Conservation (phyloP, 2,113 vertebrate species). For the Chloebia gouldiae region DNA sequence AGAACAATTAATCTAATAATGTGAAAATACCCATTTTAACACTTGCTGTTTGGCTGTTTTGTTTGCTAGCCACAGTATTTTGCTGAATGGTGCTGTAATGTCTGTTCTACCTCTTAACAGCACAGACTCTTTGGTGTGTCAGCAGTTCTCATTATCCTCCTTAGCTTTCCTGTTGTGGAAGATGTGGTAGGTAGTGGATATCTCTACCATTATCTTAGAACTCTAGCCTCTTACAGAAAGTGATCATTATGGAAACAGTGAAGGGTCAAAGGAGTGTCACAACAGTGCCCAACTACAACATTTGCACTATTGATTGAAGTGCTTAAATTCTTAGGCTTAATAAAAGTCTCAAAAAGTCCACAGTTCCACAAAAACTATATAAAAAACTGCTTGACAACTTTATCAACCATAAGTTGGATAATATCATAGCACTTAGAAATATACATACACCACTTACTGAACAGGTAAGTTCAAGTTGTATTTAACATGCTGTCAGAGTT, state of each 20-base stretch:
- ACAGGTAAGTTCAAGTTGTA: background rate
- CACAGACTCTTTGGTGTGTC: background rate
- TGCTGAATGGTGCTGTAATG: background rate
- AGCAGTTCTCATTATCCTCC: background rate
- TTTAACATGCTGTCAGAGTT: background rate
- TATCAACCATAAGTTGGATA: background rate
- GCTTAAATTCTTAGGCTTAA: background rate
- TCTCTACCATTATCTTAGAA: background rate
- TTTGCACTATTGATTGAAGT: background rate
- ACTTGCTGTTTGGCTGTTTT: background rate
- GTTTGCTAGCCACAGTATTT: background rate
- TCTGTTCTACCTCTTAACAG: background rate
- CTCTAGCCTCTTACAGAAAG: background rate
- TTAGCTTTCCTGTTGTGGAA: background rate
- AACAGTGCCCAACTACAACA: background rate
- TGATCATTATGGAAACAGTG: background rate
- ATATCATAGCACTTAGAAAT: background rate
- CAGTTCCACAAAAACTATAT: background rate
- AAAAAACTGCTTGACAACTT: background rate
- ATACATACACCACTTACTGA: background rate
- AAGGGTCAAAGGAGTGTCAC: background rate
- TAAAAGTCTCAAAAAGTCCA: background rate
- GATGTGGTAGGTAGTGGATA: background rate
- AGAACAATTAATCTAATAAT: background rate
- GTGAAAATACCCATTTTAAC: background rate